A percentile compares a stretch with the other conserved stretches of the same genome.
phyloP scores from a whole-genome alignment of 2,113 vertebrate species.

The Felis catus region DNA sequence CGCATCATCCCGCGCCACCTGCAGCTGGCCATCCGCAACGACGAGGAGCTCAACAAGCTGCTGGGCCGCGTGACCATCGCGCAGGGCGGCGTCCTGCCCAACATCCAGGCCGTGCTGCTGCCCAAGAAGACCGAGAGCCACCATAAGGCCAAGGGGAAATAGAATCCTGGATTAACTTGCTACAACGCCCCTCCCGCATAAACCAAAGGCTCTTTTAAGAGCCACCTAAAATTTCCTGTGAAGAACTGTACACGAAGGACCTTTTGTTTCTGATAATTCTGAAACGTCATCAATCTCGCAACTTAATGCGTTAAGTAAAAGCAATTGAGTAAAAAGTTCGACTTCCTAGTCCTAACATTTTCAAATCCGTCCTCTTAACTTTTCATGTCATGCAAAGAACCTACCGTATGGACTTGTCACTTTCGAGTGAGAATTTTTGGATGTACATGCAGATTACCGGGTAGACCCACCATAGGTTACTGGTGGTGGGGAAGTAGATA shows the following conservation, averaged over 20 bases:
- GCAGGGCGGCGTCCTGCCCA: slow-evolving; percentile 34
- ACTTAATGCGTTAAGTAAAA: accelerated
- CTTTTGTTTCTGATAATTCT: no score
- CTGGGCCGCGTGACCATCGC: slow-evolving; percentile 1
- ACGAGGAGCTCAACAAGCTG: slow-evolving; percentile 56
- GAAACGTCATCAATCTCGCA: accelerated
- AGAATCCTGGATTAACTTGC: accelerated
- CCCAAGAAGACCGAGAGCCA: not conserved
- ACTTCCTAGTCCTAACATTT: accelerated
- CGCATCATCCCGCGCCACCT: slow-evolving; percentile 33
- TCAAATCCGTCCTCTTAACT: no score
- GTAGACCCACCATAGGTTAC: not conserved
- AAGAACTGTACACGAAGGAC: not conserved
- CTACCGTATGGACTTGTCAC: not conserved
- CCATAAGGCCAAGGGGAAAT: not conserved
- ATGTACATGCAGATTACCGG: not conserved
- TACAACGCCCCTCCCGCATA: not conserved
- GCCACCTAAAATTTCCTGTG: not conserved
- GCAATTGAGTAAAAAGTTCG: not conserved
- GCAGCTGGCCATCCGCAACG: slow-evolving; percentile 53
- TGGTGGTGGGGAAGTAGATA: not conserved
- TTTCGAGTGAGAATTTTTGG: not conserved
- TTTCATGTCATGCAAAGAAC: not conserved
- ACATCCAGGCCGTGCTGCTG: not conserved
- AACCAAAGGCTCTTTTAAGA: slow-evolving; percentile 36